Base-by-base conservation (phyloP, 2,888 invertebrate genomes). In the Nomada lathburiana region DNA sequence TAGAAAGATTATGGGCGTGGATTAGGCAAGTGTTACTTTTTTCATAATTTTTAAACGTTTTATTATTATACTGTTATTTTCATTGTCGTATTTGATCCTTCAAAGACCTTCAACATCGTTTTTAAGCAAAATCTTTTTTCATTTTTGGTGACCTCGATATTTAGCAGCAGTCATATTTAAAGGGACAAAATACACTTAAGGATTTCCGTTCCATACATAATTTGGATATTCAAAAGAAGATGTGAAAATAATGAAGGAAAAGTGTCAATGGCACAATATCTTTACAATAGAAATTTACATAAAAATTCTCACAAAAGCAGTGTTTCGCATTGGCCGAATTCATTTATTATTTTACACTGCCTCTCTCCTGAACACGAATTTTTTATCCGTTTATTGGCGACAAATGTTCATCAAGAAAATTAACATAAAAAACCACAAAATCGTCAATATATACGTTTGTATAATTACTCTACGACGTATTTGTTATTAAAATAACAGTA, bases 281-380 rank as follows among this genome's bases (percentile, higher is more conserved):
- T 18, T 57, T 44, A 76, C 65, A 69, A 74, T 67, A 63, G 67
- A 50, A 73, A 67, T 76, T 76, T 76, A 13, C 62, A 73, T 74
- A 63, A 70, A 76, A 69, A 26, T 50, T 68, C 53, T 52, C 47
- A 65, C 16, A 36, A 42, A 47, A 11, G 2, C 47, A 80, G 59
- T n/a, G 64, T 52, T 59, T 63, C 16, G 23, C 36, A 75, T 68
- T 57, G 67, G 3, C n/a, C 18, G 4, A n/a, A 10, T 44, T 47
- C n/a, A 9, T 29, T 16, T 1, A 44, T 64, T 26, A 29, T 23
- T 53, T 44, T 42, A 47, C 36, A 23, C 9, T 53, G 9, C 4
- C n/a, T 23, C 18, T 11, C 11, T 42, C 5, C 1, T 1, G 2
- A 29, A n/a, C 13, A n/a, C 13, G 36, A 11, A n/a, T 16, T 53